Evolutionary conservation across 64 coral and sea anemone genomes (phyloP), one percentile per base, ranked within the genome.

Genomic region (Pachyseris speciosa): DNA sequence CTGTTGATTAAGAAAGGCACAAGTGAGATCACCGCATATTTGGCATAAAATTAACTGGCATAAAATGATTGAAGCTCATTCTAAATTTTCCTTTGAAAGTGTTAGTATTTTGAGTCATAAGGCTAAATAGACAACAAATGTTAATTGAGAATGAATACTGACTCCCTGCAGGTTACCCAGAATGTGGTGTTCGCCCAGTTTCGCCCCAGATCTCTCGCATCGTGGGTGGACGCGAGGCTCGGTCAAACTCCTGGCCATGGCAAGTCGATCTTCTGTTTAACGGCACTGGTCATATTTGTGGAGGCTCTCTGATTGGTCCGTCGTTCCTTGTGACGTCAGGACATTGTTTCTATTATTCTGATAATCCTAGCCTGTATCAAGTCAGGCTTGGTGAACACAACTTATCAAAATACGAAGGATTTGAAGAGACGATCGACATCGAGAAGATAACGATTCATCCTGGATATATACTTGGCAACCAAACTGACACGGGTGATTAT

Each of bases 361-460:
- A 88, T 25, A 61, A 84, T 34, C 76, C 83, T 11, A 79, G 64
- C 10, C 76, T 75, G 49, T 92, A 75, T 75, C 88, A 91, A 52
- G 61, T 84, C 68, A 94, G 94, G 13, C 64, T 96, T 28, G 94
- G 94, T 57, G 94, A 96, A 67, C 94, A 96, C 57, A 49, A 92
- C 17, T 89, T 92, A 61, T 89, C 88, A 17, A 89, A 85, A 58
- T 25, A 53, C n/a, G 93, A 92, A 66, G 92, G 87, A 38, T 90
- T 79, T 20, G 95, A 93, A 43, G 78, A 97, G 85, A 97, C 81
- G 22, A 89, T 97, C 22, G 20, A 47, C 0, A 83, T 84, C 25
- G 91, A 97, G 66, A 90, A 64, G 7, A 70, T 94, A 20, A 71
- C 74, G 1, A 83, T 91, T 36, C 87, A 90, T 71, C 86, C 75